Conservation (phyloP, 2,888 invertebrate genomes). For the Lasioglossum figueresi region DNA sequence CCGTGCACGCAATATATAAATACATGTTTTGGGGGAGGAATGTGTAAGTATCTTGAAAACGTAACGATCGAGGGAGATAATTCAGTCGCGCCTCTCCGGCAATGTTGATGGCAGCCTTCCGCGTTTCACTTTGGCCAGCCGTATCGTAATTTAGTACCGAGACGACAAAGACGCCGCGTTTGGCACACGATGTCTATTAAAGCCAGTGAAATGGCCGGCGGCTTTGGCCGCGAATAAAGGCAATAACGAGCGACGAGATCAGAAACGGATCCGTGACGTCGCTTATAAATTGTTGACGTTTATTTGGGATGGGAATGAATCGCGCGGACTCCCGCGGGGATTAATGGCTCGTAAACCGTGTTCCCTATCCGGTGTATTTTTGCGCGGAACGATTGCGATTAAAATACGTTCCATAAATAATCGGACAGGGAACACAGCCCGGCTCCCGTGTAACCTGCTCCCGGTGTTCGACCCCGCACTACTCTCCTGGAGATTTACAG, state of each 20-base stretch:
- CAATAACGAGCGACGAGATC: background rate
- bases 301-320: background rate
- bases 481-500: slow-evolving; percentile 1
- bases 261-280: background rate
- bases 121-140: background rate
- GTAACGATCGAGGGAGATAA: background rate
- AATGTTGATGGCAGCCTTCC: background rate
- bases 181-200: slow-evolving; percentile 11
- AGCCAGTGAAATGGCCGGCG: slow-evolving; percentile 7
- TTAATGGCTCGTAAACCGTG: slow-evolving; percentile 7
- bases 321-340: background rate
- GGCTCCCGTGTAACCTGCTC: background rate
- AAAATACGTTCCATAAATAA: slow-evolving; percentile 11
- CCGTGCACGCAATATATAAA: background rate
- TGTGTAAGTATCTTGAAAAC: background rate
- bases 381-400: background rate
- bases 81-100: background rate
- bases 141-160: background rate
- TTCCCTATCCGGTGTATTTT: background rate
- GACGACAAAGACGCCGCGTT: slow-evolving; percentile 11
- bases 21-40: no score
- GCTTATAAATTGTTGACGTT: slow-evolving; percentile 10
- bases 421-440: background rate
- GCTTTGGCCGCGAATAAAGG: slow-evolving; percentile 13
- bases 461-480: background rate